Evolutionary conservation across 1,140 invertebrate genomes (phyloP), one percentile per base, ranked within the genome.

Genomic region (Charaxes varanes): DNA sequence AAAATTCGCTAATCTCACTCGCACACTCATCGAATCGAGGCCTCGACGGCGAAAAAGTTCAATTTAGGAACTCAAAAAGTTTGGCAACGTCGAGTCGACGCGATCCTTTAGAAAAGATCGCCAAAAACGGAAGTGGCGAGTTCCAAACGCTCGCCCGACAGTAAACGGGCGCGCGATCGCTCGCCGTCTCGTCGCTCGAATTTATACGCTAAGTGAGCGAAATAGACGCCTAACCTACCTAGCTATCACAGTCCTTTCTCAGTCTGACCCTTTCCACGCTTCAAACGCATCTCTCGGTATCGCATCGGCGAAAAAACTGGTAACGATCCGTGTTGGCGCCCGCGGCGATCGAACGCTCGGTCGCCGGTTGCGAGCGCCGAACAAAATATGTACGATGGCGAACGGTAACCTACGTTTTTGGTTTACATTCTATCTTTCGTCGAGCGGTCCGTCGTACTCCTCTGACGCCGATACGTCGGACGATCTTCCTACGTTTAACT

Each of bases 201-300:
- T 53, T 76, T 68, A 70, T 68, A 74, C 65, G 67, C 79, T 83
- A 83, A 79, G 58, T 79, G 79, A 80, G 79, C 68, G 76, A 78
- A 56, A 62, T 66, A 69, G 59, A 76, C 67, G 69, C 63, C 67
- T 80, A 77, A 74, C 70, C 68, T 79, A 83, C 45, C 71, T 78
- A 73, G 61, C 72, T 82, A 83, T 83, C 79, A 83, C 79, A 83
- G 79, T 83, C 79, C 79, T 73, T 67, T 79, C 79, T 83, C 79
- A 83, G 79, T 83, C 79, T 80, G 76, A 79, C 64, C 76, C 74
- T 72, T 83, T 74, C 71, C 71, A 52, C 41, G 48, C 74, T 68
- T 68, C 77, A 80, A 83, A 80, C 80, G 78, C 78, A 73, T 74
- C 61, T 68, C 78, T 63, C 63, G 67, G 62, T 67, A 65, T 82